These are phyloP conservation scores for Oreortyx pictus DNA, from an alignment of 2,797 vertebrate genomes.

Conservation along the genomic window DNA sequence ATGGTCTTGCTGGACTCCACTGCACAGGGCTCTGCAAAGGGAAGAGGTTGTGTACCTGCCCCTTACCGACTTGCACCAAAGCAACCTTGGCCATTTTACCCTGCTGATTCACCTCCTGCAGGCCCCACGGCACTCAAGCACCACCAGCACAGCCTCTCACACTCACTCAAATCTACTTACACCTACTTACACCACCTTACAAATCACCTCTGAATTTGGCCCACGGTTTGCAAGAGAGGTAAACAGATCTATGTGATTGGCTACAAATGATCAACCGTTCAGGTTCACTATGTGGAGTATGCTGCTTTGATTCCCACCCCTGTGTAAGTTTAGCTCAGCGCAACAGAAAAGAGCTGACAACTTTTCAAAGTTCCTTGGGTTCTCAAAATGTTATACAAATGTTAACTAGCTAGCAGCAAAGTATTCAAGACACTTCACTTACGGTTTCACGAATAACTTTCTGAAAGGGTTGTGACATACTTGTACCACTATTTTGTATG, in stretches of 20 bases:
- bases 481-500: conserved; percentile 72
- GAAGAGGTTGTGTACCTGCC: not conserved
- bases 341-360: conserved; percentile 31
- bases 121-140: not conserved
- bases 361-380: conserved; percentile 42
- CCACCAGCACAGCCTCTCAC: not conserved
- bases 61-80: not conserved
- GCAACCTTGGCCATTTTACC: not conserved
- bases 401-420: conserved; percentile 23
- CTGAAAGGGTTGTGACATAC: conserved; percentile 67
- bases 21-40: accelerated
- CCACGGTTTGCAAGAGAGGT: not conserved
- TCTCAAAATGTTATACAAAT: conserved; percentile 13
- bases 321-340: not conserved
- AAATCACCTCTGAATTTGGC: conserved; percentile 10
- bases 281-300: not conserved
- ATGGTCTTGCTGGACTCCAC: accelerated
- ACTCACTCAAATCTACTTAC: not conserved
- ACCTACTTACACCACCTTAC: not conserved
- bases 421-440: conserved; percentile 16
- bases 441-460: conserved; percentile 59
- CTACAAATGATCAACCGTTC: accelerated
- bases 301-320: not conserved
- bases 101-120: not conserved
- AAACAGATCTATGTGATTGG: not conserved